Base-by-base conservation (phyloP, 2,888 invertebrate genomes). In the Alsophila aescularia region DNA sequence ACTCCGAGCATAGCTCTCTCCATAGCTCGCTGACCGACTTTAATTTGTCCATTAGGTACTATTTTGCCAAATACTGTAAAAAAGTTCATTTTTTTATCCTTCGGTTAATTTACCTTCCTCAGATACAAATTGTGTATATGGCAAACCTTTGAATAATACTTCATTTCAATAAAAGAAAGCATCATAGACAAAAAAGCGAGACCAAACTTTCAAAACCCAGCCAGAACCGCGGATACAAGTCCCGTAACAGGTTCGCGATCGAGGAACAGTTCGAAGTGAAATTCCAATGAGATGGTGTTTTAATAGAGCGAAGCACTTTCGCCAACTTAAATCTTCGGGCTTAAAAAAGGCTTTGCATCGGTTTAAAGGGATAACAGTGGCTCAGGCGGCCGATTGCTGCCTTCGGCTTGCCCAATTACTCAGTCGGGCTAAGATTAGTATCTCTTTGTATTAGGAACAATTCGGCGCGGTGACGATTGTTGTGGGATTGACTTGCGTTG, bases 311-410 rank as follows among this genome's bases (percentile, higher is more conserved):
- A 75, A 81, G 81, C 84, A 88, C 87, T 90, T 90, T 89, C 86
- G 80, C 87, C 85, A 90, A 90, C 90, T 90, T 90, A 88, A 90
- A 90, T 86, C 90, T 90, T 87, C 83, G 73, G 87, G 90, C 90
- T 90, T 90, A 89, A 90, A 89, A 90, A 90, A 90, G 89, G 90
- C 90, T 90, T 89, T 88, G 76, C 81, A 82, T 87, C 76, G 90
- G 90, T 90, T 90, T 90, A 87, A 89, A 89, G 88, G 90, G 90
- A 90, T 90, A 82, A 85, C 72, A 75, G 70, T 74, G 87, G 88
- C 87, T 89, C 83, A 83, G 73, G 73, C 37, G 79, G 82, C 83
- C 86, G 86, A 87, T 87, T 83, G 84, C 79, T 83, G 86, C 85
- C 80, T 87, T 83, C 79, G 80, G 84, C 83, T 87, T 82, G 77